These are phyloP conservation scores for Chaenogobius annularis DNA, from an alignment of 2,113 vertebrate genomes.

Conservation along the genomic window DNA sequence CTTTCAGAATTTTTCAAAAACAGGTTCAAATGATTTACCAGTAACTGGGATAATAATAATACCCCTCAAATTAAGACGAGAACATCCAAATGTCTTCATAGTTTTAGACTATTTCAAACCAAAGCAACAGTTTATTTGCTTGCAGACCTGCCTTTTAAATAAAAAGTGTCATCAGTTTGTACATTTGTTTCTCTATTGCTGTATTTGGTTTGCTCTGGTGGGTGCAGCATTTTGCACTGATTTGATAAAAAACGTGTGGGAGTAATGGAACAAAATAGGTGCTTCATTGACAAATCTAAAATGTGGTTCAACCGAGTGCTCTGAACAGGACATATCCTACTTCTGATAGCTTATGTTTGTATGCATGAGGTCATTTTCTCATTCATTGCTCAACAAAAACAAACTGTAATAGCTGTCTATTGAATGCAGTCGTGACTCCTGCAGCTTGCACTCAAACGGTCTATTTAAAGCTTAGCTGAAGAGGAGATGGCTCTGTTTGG, in stretches of 20 bases:
- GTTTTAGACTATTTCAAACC: too few relatives aligned
- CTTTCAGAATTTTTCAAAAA: too few relatives aligned
- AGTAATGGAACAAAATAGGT: slow-evolving; percentile 5
- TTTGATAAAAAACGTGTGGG: not conserved
- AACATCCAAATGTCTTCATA: too few relatives aligned
- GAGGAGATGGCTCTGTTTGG: slow-evolving; percentile 50
- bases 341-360: slow-evolving; percentile 17
- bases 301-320: slow-evolving; percentile 5
- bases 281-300: slow-evolving; percentile 4
- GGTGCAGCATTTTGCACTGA: not conserved
- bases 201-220: not conserved
- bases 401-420: slow-evolving; percentile 2
- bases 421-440: slow-evolving; percentile 49
- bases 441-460: slow-evolving; percentile 25
- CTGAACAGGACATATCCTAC: slow-evolving; percentile 8
- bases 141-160: not conserved
- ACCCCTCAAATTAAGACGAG: too few relatives aligned
- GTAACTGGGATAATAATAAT: too few relatives aligned
- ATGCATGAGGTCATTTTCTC: slow-evolving; percentile 31
- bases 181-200: not conserved
- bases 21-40: too few relatives aligned
- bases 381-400: slow-evolving; percentile 36
- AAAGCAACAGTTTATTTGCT: not conserved
- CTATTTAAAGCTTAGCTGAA: slow-evolving; percentile 47
- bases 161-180: not conserved